Conservation (phyloP, 2,797 vertebrate species). For the Chloroceryle amazona region DNA sequence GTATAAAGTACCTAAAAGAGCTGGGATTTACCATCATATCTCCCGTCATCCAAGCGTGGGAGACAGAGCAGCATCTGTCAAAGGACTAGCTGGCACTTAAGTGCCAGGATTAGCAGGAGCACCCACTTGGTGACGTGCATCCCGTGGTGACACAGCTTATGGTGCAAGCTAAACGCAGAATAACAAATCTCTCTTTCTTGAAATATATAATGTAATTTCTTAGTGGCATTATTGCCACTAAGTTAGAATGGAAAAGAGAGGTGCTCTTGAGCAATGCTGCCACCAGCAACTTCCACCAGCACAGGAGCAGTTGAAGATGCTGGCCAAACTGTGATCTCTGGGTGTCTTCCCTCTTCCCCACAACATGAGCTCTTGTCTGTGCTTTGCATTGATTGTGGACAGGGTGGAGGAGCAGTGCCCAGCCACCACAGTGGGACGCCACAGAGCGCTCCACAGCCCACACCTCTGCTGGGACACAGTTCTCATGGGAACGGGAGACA, state of each 20-base stretch:
- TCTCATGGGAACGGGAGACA: rapidly evolving
- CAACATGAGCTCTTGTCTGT: neutral
- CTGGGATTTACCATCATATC: neutral
- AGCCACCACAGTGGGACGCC: neutral
- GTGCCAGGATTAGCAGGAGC: neutral
- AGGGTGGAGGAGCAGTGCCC: neutral
- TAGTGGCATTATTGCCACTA: neutral
- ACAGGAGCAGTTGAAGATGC: neutral
- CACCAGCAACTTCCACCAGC: neutral
- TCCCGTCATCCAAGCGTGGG: neutral
- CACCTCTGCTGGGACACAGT: rapidly evolving
- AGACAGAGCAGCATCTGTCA: neutral
- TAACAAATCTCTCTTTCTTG: neutral
- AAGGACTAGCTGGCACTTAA: neutral
- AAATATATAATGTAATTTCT: slow-evolving; percentile 9
- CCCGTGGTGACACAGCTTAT: neutral
- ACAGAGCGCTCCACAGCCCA: rapidly evolving
- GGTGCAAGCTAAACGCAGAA: neutral
- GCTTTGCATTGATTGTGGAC: neutral
- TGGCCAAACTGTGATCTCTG: rapidly evolving
- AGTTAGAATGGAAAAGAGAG: neutral
- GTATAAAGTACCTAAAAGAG: neutral
- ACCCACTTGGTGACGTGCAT: neutral
- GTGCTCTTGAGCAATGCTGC: neutral
- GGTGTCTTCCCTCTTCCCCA: neutral